Evolutionary conservation across 2,113 vertebrate genomes (phyloP), one percentile per base, ranked within the genome.

Genomic region (Cyphomyrus discorhynchus): DNA sequence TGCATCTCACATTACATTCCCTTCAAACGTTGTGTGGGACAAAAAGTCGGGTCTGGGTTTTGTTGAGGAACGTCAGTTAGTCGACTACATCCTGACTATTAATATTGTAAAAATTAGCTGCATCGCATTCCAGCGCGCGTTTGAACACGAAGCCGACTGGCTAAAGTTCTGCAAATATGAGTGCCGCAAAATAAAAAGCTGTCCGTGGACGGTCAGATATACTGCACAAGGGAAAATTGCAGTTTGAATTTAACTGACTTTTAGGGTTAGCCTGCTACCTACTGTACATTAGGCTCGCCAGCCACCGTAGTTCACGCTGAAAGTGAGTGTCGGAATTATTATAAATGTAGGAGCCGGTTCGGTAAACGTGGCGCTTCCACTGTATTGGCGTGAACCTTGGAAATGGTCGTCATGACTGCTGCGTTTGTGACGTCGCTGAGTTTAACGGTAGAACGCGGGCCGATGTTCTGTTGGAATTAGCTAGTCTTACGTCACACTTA

Each of bases 1-100:
- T 50, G 53, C 80, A 88, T 87, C 74, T 90, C 89, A 39, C 53
- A 85, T 89, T 90, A 87, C 58, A 91, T 80, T 82, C 88, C 42
- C 35, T 56, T 89, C 85, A 56, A 77, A 89, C 56, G 86, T 53
- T 77, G 62, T 31, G 62, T 85, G 42, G 77, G n/a, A 70, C 62
- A 74, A 89, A n/a, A 52, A 89, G 70, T 89, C 47, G 47, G 70
- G 27, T 39, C 70, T 50, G 46, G 88, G 70, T 80, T 53, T 89
- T 82, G 70, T 42, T 82, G 42, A 84, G 39, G 21, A 89, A 58
- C 52, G 80, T 52, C 50, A 27, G 70, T 21, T 89, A 42, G 88
- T 24, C 31, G n/a, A 74, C 88, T 47, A 15, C 74, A 89, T 82
- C 70, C 70, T 56, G 88, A 17, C 70, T 82, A 80, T 89, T 74